Evolutionary conservation across 2,797 vertebrate species (phyloP).

Genomic region (Myotis vivesi): DNA sequence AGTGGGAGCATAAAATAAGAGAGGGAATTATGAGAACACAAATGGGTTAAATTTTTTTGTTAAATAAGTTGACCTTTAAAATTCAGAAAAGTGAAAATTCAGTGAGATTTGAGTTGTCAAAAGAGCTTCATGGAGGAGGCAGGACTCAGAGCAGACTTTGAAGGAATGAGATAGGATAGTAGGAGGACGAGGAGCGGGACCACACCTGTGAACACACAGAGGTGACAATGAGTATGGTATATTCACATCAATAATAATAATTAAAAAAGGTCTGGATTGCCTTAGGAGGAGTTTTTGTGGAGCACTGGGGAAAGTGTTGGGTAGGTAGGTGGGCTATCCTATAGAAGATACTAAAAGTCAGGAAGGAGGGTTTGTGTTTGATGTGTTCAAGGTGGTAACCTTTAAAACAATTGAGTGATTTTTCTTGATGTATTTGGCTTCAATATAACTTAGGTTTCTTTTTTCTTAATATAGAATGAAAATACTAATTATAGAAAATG

Average conservation of each 20-base stretch:
- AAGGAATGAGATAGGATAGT: not conserved
- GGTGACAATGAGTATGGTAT: not conserved
- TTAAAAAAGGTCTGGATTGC: not conserved
- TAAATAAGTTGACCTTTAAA: not conserved
- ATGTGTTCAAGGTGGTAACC: not conserved
- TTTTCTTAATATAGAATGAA: not conserved
- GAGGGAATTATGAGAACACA: not conserved
- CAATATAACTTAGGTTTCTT: not conserved
- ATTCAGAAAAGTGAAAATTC: not conserved
- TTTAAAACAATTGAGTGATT: not conserved
- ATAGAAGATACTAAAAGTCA: not conserved
- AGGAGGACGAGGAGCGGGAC: not conserved
- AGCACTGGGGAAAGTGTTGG: not conserved
- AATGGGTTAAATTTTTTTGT: not conserved
- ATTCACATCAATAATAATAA: not conserved
- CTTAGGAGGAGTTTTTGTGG: not conserved
- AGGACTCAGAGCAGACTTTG: not conserved
- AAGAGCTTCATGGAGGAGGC: not conserved
- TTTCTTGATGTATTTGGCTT: not conserved
- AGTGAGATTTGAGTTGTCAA: not conserved
- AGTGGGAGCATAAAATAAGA: not conserved
- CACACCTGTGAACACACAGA: not conserved
- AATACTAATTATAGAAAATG: not conserved
- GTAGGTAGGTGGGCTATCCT: not conserved
- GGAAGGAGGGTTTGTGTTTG: not conserved